These are phyloP conservation scores for Microtus oregoni DNA, from an alignment of 2,113 vertebrate species.

Conservation along the genomic window DNA sequence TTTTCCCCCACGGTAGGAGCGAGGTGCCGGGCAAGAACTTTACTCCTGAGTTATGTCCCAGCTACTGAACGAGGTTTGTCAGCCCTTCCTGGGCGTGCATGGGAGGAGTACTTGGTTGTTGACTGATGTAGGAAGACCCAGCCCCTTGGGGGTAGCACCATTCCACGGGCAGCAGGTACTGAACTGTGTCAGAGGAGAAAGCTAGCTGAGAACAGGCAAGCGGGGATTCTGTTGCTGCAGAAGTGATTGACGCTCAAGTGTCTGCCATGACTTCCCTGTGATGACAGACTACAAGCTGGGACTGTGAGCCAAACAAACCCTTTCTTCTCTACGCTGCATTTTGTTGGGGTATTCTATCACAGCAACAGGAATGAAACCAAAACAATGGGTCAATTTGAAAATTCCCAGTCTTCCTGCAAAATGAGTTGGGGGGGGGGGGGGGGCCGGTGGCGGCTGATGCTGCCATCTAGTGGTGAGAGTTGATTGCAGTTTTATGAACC, in stretches of 20 bases:
- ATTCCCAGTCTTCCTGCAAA: not conserved
- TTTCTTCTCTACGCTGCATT: not conserved
- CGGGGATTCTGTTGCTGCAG: not conserved
- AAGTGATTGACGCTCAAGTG: not conserved
- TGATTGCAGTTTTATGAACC: not conserved
- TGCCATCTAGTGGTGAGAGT: constrained; percentile 24
- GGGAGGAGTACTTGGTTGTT: not conserved
- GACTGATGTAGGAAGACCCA: not conserved
- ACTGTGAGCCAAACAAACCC: not conserved
- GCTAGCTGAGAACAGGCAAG: not conserved
- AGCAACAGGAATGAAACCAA: not conserved
- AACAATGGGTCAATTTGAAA: not conserved
- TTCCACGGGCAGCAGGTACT: not conserved
- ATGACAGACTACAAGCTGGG: not conserved
- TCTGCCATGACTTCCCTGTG: not conserved
- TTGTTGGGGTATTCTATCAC: not conserved
- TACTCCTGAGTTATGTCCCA: not conserved
- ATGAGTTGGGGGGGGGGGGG: not conserved
- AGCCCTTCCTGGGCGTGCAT: too few species aligned
- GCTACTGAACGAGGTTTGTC: not conserved
- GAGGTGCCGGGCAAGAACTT: not conserved
- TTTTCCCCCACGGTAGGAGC: not conserved
- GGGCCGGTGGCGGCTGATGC: not conserved
- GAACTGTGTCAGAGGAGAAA: not conserved
- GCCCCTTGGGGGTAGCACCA: not conserved